These are phyloP conservation scores for Glaucopsyche alexis DNA, from an alignment of 2,888 invertebrate genomes.

Conservation along the genomic window DNA sequence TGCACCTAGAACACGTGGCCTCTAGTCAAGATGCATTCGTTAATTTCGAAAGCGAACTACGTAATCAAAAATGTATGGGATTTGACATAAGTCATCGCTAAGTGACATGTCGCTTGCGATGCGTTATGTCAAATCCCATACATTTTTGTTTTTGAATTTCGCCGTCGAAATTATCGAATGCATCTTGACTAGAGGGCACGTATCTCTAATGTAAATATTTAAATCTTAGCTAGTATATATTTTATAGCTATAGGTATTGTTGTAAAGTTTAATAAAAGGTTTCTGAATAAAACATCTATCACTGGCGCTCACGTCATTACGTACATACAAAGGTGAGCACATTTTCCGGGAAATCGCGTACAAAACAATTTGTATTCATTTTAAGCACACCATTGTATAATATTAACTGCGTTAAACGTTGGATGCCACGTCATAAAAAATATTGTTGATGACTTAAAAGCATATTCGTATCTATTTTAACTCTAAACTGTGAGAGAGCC, in stretches of 20 bases:
- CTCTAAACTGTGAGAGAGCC: too few species aligned
- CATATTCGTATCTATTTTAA: background rate
- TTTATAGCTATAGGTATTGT: background rate
- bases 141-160: too few species aligned
- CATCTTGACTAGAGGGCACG: too few species aligned
- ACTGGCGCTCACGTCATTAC: slow-evolving; percentile 7
- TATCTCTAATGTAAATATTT: background rate
- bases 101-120: too few species aligned
- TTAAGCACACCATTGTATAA: background rate
- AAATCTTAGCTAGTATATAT: too few species aligned
- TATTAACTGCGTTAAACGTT: slow-evolving; percentile 12
- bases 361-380: slow-evolving; percentile 15
- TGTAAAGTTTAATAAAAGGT: background rate
- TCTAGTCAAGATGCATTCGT: too few species aligned
- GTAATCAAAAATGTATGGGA: too few species aligned
- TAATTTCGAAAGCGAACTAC: too few species aligned
- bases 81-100: too few species aligned
- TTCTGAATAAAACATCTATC: slow-evolving; percentile 17
- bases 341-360: background rate
- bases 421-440: slow-evolving; percentile 3
- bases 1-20: too few species aligned
- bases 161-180: too few species aligned
- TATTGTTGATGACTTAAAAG: background rate
- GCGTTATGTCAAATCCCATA: too few species aligned
- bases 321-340: background rate